phyloP scores from a whole-genome alignment of 1,140 invertebrate species.

The Arion vulgaris region DNA sequence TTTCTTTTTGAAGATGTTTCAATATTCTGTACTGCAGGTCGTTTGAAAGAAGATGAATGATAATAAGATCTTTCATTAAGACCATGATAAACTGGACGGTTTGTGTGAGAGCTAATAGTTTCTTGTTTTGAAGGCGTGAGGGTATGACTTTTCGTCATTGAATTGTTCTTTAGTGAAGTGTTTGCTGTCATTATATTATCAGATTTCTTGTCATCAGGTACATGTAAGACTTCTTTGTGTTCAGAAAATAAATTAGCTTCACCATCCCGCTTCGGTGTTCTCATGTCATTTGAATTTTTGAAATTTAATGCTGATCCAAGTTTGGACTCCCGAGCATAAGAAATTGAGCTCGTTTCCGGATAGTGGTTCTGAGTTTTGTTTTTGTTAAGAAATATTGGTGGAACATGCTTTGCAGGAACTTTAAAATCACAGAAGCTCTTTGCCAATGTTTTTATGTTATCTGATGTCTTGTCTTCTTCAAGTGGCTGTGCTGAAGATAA shows the following conservation, averaged over 20 bases:
- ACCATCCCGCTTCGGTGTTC: neutral
- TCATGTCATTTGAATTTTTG: neutral
- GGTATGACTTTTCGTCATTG: neutral
- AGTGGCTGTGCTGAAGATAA: too few species aligned
- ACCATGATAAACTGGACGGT: neutral
- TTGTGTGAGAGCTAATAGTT: neutral
- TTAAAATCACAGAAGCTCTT: neutral
- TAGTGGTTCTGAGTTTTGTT: neutral
- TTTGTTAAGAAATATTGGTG: neutral
- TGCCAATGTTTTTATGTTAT: neutral
- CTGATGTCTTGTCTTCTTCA: neutral
- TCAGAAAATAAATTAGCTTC: neutral
- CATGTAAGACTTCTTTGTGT: neutral
- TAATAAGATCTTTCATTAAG: neutral
- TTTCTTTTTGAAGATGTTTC: neutral
- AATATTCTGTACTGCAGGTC: neutral
- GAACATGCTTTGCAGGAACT: neutral
- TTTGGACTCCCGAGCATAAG: neutral
- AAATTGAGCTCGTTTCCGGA: neutral
- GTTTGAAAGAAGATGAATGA: neutral
- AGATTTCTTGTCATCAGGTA: neutral
- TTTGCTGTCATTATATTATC: too few species aligned
- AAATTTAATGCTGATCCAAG: neutral
- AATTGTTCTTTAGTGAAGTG: neutral
- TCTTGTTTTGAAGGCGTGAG: neutral